Percentiles rank a stretch among this genome's conserved stretches.
phyloP scores from a whole-genome alignment of 2,888 invertebrate species.

The Tricholauxania praeusta region DNA sequence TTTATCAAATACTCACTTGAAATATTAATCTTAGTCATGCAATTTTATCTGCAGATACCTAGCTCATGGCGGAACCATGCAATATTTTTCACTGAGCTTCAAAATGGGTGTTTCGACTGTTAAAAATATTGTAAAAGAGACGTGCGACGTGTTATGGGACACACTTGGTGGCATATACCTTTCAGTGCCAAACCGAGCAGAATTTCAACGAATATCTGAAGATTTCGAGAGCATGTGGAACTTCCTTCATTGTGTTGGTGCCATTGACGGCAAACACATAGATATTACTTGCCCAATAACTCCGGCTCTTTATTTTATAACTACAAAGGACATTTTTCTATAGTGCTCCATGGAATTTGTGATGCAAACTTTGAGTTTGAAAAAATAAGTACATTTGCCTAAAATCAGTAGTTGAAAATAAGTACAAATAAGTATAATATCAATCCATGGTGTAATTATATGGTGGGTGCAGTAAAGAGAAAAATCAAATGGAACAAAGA shows the following conservation, averaged over 20 bases:
- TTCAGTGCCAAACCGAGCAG: slow-evolving; percentile 2
- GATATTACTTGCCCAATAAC: slow-evolving; percentile 17
- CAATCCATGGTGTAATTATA: no score
- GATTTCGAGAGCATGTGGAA: slow-evolving; percentile 30
- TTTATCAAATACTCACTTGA: no score
- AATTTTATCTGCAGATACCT: no score
- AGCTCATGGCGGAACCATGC: no score
- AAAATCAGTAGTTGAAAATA: no score
- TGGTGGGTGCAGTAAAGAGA: no score
- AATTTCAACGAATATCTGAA: slow-evolving; percentile 26
- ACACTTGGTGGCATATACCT: neutral
- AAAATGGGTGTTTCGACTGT: no score
- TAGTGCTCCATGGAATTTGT: slow-evolving; percentile 26
- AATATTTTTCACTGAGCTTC: no score
- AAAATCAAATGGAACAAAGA: no score
- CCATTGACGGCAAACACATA: slow-evolving; percentile 26
- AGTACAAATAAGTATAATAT: no score
- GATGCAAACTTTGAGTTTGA: slow-evolving; percentile 33
- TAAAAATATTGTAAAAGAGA: neutral
- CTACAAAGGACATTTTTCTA: slow-evolving; percentile 32
- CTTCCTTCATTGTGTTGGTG: slow-evolving; percentile 32
- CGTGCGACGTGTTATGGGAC: neutral
- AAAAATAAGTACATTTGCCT: no score
- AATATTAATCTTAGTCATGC: no score
- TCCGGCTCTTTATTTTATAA: slow-evolving; percentile 31